Base-by-base conservation (phyloP, 2,113 vertebrate species). In the Euleptes europaea region DNA sequence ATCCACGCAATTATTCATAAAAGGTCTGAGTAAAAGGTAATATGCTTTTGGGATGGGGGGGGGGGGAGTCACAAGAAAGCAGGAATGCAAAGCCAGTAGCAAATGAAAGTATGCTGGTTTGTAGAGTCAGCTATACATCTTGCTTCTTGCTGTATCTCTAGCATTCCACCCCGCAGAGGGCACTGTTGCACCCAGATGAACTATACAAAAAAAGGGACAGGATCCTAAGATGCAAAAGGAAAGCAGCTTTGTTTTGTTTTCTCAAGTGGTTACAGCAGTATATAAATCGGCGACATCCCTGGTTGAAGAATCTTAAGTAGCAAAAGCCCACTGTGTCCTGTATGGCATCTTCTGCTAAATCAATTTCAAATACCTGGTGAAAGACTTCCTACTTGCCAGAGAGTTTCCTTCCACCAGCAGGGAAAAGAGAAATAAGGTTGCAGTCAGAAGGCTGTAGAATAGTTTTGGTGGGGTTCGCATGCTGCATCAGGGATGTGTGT, bases 61-160 rank as follows among this genome's bases (percentile, higher is more conserved):
- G 44, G 44, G 10, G 44, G 10, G 44, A 6, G 44, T 47, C 10
- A 13, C 21, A 6, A 60, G 57, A 26, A 60, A 60, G 57, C 57
- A 63, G 60, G 26, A 23, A 35, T 26, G 9, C 49, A 57, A 12
- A 54, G 31, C 33, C 49, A 54, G 33, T 54, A 13, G 31, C 69
- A 19, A 75, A 44, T 10, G 11, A 3, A 70, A 70, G 7, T 17
- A 35, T 13, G 35, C 35, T 38, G 72, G 4, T 70, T 60, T 78
- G 66, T 42, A 5, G n/a, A 77, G 85, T 84, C 78, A 80, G 51
- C 40, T 69, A 88, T 40, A 76, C 65, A 90, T 89, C 44, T 75
- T 75, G 40, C 17, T 31, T 63, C 38, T 1, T 1, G 1, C 40
- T 10, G 21, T 28, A 40, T 19, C n/a, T 49, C 6, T n/a, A 17